These are phyloP conservation scores for Alloplasta piceator DNA, from an alignment of 2,888 invertebrate genomes.

Conservation along the genomic window DNA sequence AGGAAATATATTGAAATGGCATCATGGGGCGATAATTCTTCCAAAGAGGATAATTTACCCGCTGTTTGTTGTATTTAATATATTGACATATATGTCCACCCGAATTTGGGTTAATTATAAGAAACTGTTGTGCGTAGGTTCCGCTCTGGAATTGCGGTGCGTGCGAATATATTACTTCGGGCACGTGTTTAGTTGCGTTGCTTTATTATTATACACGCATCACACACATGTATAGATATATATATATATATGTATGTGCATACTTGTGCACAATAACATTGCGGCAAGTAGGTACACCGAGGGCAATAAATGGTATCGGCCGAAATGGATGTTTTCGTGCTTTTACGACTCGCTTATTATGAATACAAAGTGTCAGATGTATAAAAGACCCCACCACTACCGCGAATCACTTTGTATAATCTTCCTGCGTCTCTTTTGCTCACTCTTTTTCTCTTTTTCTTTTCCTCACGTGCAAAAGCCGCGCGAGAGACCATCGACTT, in stretches of 20 bases:
- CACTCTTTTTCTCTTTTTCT: slow-evolving; percentile 10
- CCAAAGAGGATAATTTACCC: background rate
- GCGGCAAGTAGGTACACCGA: slow-evolving; percentile 48
- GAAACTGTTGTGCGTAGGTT: slow-evolving; percentile 22
- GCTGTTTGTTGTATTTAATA: background rate
- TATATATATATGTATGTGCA: background rate
- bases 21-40: background rate
- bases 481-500: slow-evolving; percentile 23
- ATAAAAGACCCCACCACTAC: slow-evolving; percentile 61
- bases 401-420: slow-evolving; percentile 73
- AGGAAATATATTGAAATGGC: background rate
- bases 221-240: slow-evolving; percentile 45
- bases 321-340: slow-evolving; percentile 79
- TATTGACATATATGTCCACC: background rate
- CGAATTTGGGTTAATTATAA: slow-evolving; percentile 6
- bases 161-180: slow-evolving; percentile 49
- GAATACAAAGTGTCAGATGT: slow-evolving; percentile 73
- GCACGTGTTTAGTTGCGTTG: slow-evolving; percentile 67
- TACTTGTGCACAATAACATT: slow-evolving; percentile 58
- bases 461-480: slow-evolving; percentile 25
- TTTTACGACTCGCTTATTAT: slow-evolving; percentile 78
- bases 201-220: slow-evolving; percentile 60
- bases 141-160: slow-evolving; percentile 58
- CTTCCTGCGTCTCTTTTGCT: slow-evolving; percentile 55
- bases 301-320: slow-evolving; percentile 79